Conservation (phyloP, 2,888 invertebrate species). For the Pandemis cinnamomeana region DNA sequence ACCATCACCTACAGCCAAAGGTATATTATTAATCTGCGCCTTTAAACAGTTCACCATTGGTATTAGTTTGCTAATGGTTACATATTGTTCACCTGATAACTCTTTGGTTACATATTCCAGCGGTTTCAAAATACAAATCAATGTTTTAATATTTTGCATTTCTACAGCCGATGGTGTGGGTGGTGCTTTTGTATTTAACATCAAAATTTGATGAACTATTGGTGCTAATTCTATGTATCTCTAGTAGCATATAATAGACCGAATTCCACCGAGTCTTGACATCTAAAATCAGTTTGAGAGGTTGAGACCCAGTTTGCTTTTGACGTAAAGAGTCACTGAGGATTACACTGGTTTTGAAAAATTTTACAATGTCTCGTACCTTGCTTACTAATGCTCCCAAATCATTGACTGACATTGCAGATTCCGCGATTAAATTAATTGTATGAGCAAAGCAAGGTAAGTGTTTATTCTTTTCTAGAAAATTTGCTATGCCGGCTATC, state of each 20-base stretch:
- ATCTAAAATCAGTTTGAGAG: slow-evolving; percentile 45
- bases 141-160: slow-evolving; percentile 45
- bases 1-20: no score
- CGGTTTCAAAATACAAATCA: slow-evolving; percentile 52
- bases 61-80: slow-evolving; percentile 48
- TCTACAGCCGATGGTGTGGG: slow-evolving; percentile 45
- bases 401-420: slow-evolving; percentile 34
- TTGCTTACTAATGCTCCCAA: slow-evolving; percentile 38
- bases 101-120: slow-evolving; percentile 49
- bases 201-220: slow-evolving; percentile 42
- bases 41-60: slow-evolving; percentile 45
- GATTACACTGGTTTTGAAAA: slow-evolving; percentile 43
- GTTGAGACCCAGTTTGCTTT: slow-evolving; percentile 40
- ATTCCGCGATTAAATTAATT: slow-evolving; percentile 39
- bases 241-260: slow-evolving; percentile 43
- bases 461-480: slow-evolving; percentile 41
- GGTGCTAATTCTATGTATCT: slow-evolving; percentile 41
- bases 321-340: slow-evolving; percentile 40
- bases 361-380: slow-evolving; percentile 42
- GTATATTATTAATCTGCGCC: slow-evolving; percentile 42
- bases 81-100: slow-evolving; percentile 47
- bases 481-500: slow-evolving; percentile 37
- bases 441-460: slow-evolving; percentile 43
- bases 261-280: slow-evolving; percentile 45
- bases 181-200: slow-evolving; percentile 45